Percentiles rank a stretch among this genome's conserved stretches.
These are phyloP conservation scores for Brenthis ino DNA, from an alignment of 2,888 invertebrate genomes.

Conservation along the genomic window DNA sequence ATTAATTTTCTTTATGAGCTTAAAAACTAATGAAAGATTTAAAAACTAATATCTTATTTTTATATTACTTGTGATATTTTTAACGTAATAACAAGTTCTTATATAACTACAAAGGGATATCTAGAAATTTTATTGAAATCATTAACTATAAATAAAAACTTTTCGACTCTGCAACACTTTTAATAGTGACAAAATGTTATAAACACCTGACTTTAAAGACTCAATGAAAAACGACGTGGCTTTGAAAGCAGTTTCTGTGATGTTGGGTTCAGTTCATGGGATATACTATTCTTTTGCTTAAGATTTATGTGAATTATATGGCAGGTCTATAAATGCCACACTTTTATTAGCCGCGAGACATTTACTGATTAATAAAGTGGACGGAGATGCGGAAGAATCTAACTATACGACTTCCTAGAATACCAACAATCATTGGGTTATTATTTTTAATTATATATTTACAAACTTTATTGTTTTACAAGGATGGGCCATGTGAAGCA, in stretches of 20 bases:
- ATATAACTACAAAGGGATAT: constrained; percentile 12
- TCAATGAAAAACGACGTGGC: constrained; percentile 71
- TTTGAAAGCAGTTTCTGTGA: constrained; percentile 77
- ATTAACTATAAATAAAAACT: constrained; percentile 19
- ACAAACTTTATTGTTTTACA: constrained; percentile 20
- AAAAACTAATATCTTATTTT: too few species aligned
- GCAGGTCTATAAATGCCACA: constrained; percentile 74
- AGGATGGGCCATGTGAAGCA: constrained; percentile 23
- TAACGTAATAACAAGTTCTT: not conserved
- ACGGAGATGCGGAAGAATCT: constrained; percentile 72
- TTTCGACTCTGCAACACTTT: constrained; percentile 18
- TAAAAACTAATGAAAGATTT: too few species aligned
- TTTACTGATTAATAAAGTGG: constrained; percentile 80
- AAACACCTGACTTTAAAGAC: constrained; percentile 73
- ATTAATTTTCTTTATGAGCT: too few species aligned
- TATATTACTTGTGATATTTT: too few species aligned
- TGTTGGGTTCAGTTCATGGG: constrained; percentile 57
- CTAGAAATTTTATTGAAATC: not conserved
- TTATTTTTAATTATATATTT: constrained; percentile 30
- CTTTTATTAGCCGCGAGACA: constrained; percentile 76
- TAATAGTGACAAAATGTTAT: constrained; percentile 63
- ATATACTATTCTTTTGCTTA: constrained; percentile 64
- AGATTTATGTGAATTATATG: constrained; percentile 76
- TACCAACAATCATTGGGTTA: constrained; percentile 36
- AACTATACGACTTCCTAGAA: constrained; percentile 70